Conservation (phyloP, 2,888 invertebrate species). For the Meteorus colon region DNA sequence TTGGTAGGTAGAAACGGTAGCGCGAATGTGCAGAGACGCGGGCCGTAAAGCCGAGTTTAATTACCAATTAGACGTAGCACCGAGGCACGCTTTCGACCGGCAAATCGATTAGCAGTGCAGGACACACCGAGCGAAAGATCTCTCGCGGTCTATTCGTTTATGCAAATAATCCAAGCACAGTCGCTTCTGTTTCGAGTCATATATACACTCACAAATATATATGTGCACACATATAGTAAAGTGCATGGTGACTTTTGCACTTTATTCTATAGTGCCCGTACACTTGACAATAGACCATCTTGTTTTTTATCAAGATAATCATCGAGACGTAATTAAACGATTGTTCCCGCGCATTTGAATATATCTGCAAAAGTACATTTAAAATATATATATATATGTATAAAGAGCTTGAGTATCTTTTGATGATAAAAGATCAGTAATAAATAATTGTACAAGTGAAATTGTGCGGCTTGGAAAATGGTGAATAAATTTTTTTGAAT, state of each 20-base stretch:
- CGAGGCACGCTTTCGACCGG: conserved; percentile 69
- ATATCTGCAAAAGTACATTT: not conserved
- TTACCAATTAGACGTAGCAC: conserved; percentile 71
- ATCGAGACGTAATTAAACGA: conserved; percentile 18
- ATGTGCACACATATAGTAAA: not conserved
- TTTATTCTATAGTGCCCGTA: not conserved
- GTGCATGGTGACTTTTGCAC: conserved; percentile 6
- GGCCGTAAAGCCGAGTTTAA: conserved; percentile 69
- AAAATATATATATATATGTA: not conserved
- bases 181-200: conserved; percentile 10
- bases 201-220: not conserved
- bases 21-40: conserved; percentile 29
- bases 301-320: conserved; percentile 13
- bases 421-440: not conserved
- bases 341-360: not conserved
- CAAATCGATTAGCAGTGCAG: conserved; percentile 68
- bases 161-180: conserved; percentile 39
- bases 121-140: conserved; percentile 36
- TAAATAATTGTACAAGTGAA: not conserved
- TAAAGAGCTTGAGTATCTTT: not conserved
- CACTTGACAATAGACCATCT: conserved; percentile 6
- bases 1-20: conserved; percentile 21
- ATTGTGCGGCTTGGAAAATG: not conserved
- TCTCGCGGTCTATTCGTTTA: conserved; percentile 44
- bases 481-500: not conserved